phyloP scores from a whole-genome alignment of 1,140 invertebrate species.

The Bicyclus anynana region DNA sequence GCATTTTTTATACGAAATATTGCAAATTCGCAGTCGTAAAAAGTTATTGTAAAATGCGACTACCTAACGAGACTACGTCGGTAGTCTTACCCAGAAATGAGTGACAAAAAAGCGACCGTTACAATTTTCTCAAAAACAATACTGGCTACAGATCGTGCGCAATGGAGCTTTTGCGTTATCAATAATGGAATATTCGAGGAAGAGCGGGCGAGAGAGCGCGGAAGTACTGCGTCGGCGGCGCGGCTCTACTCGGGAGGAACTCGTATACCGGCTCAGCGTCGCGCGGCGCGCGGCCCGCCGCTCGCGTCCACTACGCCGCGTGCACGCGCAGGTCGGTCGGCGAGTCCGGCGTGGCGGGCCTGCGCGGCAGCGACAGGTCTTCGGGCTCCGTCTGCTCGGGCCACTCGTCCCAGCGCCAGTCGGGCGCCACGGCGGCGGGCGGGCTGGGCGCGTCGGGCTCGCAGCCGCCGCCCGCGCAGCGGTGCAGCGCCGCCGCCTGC shows the following conservation, averaged over 20 bases:
- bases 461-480: constrained; percentile 79
- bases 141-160: constrained; percentile 17
- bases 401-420: constrained; percentile 65
- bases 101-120: constrained; percentile 39
- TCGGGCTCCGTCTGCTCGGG: constrained; percentile 94
- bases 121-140: constrained; percentile 34
- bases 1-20: constrained; percentile 54
- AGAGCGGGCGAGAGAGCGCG: constrained; percentile 27
- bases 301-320: constrained; percentile 60
- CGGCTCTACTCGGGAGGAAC: constrained; percentile 75
- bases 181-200: constrained; percentile 13
- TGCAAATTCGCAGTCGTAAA: constrained; percentile 55
- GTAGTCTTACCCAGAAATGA: constrained; percentile 53
- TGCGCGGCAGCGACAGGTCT: constrained; percentile 80
- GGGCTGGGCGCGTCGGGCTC: constrained; percentile 49
- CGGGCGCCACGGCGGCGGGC: constrained; percentile 58
- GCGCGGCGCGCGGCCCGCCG: constrained; percentile 44
- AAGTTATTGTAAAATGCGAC: constrained; percentile 44
- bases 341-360: constrained; percentile 65
- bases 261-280: constrained; percentile 77
- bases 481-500: constrained; percentile 91
- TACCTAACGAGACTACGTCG: constrained; percentile 51
- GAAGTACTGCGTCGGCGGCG: constrained; percentile 20
- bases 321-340: constrained; percentile 68
- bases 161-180: constrained; percentile 18